Conservation (phyloP, 2,888 invertebrate genomes). For the Eupithecia exiguata region DNA sequence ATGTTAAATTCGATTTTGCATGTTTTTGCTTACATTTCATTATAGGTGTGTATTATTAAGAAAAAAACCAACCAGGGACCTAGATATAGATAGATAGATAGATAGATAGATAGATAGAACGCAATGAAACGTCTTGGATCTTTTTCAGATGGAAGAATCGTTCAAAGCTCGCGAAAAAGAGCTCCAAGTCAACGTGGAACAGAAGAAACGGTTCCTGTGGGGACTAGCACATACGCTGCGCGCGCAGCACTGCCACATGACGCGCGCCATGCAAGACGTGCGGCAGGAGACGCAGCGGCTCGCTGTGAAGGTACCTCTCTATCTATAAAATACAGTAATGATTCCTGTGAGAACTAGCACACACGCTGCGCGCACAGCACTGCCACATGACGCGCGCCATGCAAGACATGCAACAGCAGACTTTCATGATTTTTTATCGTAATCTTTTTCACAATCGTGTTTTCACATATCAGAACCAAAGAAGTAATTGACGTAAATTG, state of each 20-base stretch:
- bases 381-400: conserved; percentile 61
- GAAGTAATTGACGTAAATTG: no score
- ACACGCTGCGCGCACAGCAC: conserved; percentile 58
- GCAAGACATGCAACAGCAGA: conserved; percentile 57
- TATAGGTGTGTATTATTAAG: no score
- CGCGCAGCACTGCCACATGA: conserved; percentile 63
- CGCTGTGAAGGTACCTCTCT: conserved; percentile 58
- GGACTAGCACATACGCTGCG: conserved; percentile 66
- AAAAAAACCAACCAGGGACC: no score
- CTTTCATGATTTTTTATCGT: conserved; percentile 27
- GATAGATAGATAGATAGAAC: background rate
- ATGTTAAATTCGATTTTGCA: no score
- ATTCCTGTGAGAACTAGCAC: no score
- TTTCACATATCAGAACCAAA: no score
- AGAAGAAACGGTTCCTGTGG: conserved; percentile 74
- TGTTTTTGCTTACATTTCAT: no score
- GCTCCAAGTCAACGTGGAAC: conserved; percentile 55
- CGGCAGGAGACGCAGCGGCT: conserved; percentile 57
- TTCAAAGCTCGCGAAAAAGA: conserved; percentile 61
- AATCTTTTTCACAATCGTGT: no score
- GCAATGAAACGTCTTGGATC: background rate
- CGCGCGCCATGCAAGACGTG: conserved; percentile 62
- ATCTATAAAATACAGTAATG: background rate
- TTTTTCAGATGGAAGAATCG: conserved; percentile 63
- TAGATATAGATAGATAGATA: no score